phyloP scores from a whole-genome alignment of 2,888 invertebrate species.

The Hypolimnas misippus region DNA sequence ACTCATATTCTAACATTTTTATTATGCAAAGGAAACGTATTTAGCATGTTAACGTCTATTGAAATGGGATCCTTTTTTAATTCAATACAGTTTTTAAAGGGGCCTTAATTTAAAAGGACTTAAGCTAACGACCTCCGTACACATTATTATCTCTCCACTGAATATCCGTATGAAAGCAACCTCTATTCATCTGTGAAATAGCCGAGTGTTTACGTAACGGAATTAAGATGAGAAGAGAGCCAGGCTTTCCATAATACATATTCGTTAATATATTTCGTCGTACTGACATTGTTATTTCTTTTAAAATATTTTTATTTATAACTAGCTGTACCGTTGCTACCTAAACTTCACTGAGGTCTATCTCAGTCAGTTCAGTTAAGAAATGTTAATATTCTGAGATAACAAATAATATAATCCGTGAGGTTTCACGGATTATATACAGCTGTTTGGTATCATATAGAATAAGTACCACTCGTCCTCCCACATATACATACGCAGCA shows the following conservation, averaged over 20 bases:
- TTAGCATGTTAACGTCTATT: constrained; percentile 6
- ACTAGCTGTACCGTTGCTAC: no score
- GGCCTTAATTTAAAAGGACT: constrained; percentile 28
- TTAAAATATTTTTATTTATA: not conserved
- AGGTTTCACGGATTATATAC: no score
- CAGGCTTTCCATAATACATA: constrained; percentile 6
- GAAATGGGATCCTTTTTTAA: constrained; percentile 10
- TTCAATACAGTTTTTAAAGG: constrained; percentile 28
- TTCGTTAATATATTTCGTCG: not conserved
- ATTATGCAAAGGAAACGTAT: not conserved
- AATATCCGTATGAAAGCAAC: constrained; percentile 20
- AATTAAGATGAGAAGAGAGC: constrained; percentile 21
- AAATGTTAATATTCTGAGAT: no score
- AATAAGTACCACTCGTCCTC: no score
- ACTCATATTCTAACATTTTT: not conserved
- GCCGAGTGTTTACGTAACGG: constrained; percentile 21
- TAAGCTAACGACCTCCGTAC: constrained; percentile 18
- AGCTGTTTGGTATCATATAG: no score
- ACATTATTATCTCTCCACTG: constrained; percentile 21
- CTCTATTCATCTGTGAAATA: constrained; percentile 24
- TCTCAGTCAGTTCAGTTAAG: no score
- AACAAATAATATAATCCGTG: no score
- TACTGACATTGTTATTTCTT: not conserved
- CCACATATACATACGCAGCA: no score
- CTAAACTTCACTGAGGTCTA: no score